These are phyloP conservation scores for Crocodylus rhombifer DNA, from an alignment of 2,797 vertebrate genomes.

Conservation along the genomic window DNA sequence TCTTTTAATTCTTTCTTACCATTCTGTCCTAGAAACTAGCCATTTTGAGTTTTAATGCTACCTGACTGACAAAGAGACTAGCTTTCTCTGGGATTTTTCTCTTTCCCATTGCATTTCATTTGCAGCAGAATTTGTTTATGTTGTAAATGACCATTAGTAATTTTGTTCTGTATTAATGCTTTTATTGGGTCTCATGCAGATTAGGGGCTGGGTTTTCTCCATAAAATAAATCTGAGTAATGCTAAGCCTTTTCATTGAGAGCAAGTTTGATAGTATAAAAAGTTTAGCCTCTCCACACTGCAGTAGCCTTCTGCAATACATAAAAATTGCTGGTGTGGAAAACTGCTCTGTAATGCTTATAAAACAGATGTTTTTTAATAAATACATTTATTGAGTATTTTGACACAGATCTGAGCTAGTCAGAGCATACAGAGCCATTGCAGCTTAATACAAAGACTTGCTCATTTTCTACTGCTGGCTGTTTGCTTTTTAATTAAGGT, in stretches of 20 bases:
- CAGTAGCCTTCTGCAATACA: neutral
- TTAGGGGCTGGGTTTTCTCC: neutral
- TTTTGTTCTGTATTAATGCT: neutral
- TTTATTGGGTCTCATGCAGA: neutral
- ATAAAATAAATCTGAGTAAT: neutral
- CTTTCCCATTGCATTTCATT: neutral
- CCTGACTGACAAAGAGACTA: neutral
- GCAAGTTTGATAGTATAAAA: neutral
- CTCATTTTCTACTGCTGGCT: slow-evolving; percentile 37
- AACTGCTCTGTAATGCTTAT: neutral
- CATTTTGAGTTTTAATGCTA: neutral
- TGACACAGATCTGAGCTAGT: neutral
- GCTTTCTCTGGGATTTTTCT: neutral
- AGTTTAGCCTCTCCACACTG: neutral
- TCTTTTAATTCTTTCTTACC: slow-evolving; percentile 33
- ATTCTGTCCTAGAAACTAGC: slow-evolving; percentile 18
- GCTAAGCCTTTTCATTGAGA: neutral
- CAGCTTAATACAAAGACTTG: neutral
- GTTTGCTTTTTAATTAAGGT: slow-evolving; percentile 42
- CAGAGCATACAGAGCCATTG: slow-evolving; percentile 23
- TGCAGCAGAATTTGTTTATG: neutral
- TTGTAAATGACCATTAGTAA: neutral
- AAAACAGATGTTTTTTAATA: neutral
- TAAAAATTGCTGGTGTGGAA: slow-evolving; percentile 4
- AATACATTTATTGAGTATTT: neutral